Conservation (phyloP, 2,888 invertebrate genomes). For the Vesta saturnalis region DNA sequence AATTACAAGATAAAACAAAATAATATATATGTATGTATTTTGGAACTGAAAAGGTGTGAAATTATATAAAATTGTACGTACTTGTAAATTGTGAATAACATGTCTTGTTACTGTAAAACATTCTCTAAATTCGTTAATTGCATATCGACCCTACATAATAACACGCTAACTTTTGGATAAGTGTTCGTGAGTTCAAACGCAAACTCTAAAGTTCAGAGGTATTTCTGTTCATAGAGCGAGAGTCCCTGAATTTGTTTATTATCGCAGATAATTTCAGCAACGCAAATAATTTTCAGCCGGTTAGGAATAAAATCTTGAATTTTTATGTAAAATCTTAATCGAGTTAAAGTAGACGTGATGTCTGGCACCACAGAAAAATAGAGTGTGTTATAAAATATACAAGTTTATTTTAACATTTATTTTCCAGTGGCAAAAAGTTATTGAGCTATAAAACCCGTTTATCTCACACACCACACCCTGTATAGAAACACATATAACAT, state of each 20-base stretch:
- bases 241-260: neutral
- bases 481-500: neutral
- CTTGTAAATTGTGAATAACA: neutral
- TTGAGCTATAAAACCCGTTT: conserved; percentile 13
- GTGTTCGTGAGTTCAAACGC: conserved; percentile 12
- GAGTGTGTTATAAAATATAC: conserved; percentile 5
- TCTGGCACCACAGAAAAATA: conserved; percentile 9
- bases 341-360: neutral
- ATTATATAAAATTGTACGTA: neutral
- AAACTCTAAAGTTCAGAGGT: conserved; percentile 6
- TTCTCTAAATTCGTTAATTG: conserved; percentile 10
- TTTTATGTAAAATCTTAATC: conserved; percentile 13
- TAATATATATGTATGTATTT: no score
- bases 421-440: conserved; percentile 10
- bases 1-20: no score
- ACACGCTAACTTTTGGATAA: conserved; percentile 8
- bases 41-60: neutral
- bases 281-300: no score
- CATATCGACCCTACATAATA: conserved; percentile 13
- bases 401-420: conserved; percentile 12
- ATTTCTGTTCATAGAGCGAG: neutral
- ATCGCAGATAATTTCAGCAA: neutral
- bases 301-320: neutral
- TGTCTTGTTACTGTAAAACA: conserved; percentile 3
- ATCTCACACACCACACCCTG: conserved; percentile 13